Base-by-base conservation (phyloP, 2,797 vertebrate genomes). In the Chelon auratus region DNA sequence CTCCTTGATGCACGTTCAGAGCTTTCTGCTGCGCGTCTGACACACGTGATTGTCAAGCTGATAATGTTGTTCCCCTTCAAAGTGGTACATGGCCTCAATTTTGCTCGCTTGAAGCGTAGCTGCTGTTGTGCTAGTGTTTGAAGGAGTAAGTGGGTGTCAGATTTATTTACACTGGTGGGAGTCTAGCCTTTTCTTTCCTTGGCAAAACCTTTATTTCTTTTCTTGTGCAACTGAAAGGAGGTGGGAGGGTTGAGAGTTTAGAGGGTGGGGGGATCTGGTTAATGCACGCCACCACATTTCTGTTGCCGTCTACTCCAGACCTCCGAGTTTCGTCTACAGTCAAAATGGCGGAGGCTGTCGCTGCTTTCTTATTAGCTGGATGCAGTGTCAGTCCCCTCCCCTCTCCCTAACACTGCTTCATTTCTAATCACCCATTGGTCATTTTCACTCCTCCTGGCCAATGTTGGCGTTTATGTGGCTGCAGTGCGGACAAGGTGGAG, bases 151-250 rank as follows among this genome's bases (percentile, higher is more conserved):
- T 43, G 30, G 63, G 63, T 68, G 84, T 76, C 62, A 53, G 55
- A 82, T 91, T 87, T 78, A 89, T 71, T 70, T 20, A 33, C 30
- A 33, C 7, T 24, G 50, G 50, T 61, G 47, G 61, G 76, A 82
- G 77, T 77, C 58, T 48, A 73, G 68, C 62, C 75, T 86, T 79
- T 80, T 76, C 60, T 84, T 77, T 83, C 72, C 65, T 67, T 77
- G 56, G 66, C 55, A 78, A 85, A 90, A 87, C 81, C 30, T 33
- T 33, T 33, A 33, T 6, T 33, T 81, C 2, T 87, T 82, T 86
- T 77, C 73, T 57, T 61, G 68, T 89, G 74, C 87, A 83, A 87
- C 83, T 85, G 75, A 64, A 63, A 67, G 75, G 70, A 78, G 76
- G 70, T 69, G 62, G 74, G 55, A 20, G 52, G 20, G 51, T 15